Base-by-base conservation (phyloP, 2,888 invertebrate species). In the Mesorhabditis sp. region DNA sequence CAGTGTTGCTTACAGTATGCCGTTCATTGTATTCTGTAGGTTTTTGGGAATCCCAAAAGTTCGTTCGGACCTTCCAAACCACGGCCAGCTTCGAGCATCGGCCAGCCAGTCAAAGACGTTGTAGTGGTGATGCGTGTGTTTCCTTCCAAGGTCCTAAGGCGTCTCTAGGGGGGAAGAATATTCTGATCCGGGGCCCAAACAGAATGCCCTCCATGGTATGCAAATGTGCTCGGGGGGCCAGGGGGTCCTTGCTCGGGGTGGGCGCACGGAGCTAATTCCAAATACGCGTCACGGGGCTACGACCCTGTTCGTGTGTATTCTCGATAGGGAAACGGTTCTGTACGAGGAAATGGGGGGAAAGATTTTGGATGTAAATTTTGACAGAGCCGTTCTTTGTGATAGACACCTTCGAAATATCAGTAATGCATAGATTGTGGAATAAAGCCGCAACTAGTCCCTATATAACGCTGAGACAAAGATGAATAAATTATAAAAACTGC, bases 21-120 rank as follows among this genome's bases (percentile, higher is more conserved):
- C 86, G 43, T 85, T 86, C 74, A 83, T 86, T 69, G 80, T 86
- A 13, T 86, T 86, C 70, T 85, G 84, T 84, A 73, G 79, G 83
- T 81, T 62, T 62, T 50, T 50, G 7, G 6, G 7, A 50, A 13
- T 50, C n/a, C 28, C 28, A 1, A 28, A 28, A 28, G 28, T 28
- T 28, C 2, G 28, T 28, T 28, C 28, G 28, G 28, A 28, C 28
- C 28, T 28, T 28, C 28, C 28, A 28, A 28, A 28, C 28, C 28
- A 28, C 28, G 28, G 28, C 28, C 28, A 28, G 28, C 28, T 28
- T 28, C 28, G 28, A 28, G 28, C 28, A 28, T 28, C 28, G 28
- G 28, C 28, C 28, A 28, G 28, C 28, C 28, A 28, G 28, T 2
- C 28, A 28, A 28, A 28, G 28, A 28, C 28, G 28, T 28, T 28